Evolutionary conservation across 2,888 invertebrate species (phyloP).

Genomic region (Noctua janthe): DNA sequence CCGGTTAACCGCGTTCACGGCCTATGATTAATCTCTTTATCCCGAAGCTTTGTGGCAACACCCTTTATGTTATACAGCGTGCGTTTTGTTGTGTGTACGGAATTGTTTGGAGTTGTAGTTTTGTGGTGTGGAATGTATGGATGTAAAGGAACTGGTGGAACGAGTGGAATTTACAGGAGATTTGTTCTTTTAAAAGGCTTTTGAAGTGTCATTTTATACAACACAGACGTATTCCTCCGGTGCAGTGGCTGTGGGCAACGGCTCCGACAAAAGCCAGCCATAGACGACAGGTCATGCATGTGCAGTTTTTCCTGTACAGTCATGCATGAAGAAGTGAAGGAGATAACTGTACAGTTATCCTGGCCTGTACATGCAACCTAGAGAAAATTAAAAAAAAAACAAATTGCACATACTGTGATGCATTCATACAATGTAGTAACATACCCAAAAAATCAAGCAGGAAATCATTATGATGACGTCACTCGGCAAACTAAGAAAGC

Average conservation of each 20-base stretch:
- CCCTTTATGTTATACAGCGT: slow-evolving; percentile 58
- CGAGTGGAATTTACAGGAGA: background rate
- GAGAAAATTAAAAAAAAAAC: no score
- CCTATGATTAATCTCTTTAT: slow-evolving; percentile 74
- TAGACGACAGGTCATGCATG: background rate
- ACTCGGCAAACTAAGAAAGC: slow-evolving; percentile 4
- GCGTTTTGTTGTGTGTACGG: slow-evolving; percentile 50
- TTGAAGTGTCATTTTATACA: background rate
- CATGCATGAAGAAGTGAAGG: no score
- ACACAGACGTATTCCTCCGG: background rate
- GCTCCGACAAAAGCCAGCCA: background rate
- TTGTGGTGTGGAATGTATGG: slow-evolving; percentile 1
- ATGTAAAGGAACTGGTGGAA: background rate
- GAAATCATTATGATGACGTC: slow-evolving; percentile 9
- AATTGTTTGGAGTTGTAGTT: slow-evolving; percentile 34
- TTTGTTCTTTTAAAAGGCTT: background rate
- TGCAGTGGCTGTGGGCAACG: background rate
- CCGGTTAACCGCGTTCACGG: slow-evolving; percentile 65
- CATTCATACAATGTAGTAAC: background rate
- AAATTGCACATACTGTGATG: background rate
- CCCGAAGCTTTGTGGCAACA: slow-evolving; percentile 65
- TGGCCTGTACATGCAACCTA: no score
- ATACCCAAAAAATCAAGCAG: background rate
- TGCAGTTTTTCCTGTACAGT: no score
- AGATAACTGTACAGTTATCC: no score